phyloP scores from a whole-genome alignment of 2,888 invertebrate genomes.

The Pseudeuparius sepicola region DNA sequence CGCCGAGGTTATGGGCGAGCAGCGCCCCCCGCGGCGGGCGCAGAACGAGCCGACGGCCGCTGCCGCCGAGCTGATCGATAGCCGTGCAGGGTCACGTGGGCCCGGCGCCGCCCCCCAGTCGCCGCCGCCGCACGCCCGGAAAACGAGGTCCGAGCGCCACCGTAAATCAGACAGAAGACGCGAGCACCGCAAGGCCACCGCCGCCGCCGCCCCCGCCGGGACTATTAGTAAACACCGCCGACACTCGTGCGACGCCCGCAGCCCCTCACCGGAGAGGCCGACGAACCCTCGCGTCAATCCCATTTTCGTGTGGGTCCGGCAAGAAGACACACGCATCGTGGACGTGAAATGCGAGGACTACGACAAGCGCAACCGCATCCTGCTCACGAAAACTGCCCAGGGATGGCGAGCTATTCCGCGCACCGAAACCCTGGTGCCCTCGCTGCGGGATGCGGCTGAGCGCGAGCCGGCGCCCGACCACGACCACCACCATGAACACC shows the following conservation, averaged over 20 bases:
- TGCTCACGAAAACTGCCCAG: constrained; percentile 67
- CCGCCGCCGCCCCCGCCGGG: constrained; percentile 19
- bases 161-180: constrained; percentile 41
- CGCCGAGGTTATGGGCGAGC: constrained; percentile 38
- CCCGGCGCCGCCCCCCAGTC: constrained; percentile 35
- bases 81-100: constrained; percentile 40
- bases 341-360: constrained; percentile 82
- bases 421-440: constrained; percentile 49
- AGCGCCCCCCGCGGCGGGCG: constrained; percentile 36
- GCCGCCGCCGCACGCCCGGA: constrained; percentile 36
- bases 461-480: constrained; percentile 31
- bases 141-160: constrained; percentile 38
- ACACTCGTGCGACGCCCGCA: constrained; percentile 16
- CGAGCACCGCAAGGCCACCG: constrained; percentile 33
- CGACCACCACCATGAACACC: constrained; percentile 24
- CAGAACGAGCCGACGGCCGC: constrained; percentile 34
- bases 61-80: constrained; percentile 37
- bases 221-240: constrained; percentile 18
- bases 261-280: constrained; percentile 33
- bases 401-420: constrained; percentile 78
- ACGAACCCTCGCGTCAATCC: constrained; percentile 61
- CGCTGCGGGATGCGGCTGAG: constrained; percentile 40
- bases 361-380: constrained; percentile 75
- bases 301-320: constrained; percentile 77
- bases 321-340: constrained; percentile 68